phyloP scores from a whole-genome alignment of 53 echinoderm and acorn worm species.

The Patiria pectinifera region DNA sequence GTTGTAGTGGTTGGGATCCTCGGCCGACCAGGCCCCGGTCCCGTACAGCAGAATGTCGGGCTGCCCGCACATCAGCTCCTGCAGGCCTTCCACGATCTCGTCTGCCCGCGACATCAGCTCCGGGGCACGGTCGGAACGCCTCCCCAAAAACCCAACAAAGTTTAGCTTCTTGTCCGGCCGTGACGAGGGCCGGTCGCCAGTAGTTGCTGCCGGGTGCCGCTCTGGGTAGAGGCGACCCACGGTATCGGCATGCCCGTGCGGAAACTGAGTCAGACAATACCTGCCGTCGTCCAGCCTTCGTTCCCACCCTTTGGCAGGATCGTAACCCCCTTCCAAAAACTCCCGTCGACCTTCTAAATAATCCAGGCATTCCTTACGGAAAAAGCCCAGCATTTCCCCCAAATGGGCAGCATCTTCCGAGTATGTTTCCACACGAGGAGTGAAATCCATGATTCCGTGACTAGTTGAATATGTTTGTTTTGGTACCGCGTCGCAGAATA shows the following conservation, averaged over 20 bases:
- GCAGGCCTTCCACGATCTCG: constrained; percentile 16
- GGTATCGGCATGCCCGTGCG: constrained; percentile 30
- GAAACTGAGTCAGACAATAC: constrained; percentile 54
- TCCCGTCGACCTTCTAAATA: constrained; percentile 15
- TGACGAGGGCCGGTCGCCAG: background rate
- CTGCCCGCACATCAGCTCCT: constrained; percentile 30
- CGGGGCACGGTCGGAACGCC: constrained; percentile 2
- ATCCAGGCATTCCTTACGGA: constrained; percentile 28
- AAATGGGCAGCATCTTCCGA: constrained; percentile 41
- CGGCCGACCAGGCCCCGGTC: constrained; percentile 25
- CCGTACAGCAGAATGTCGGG: constrained; percentile 51
- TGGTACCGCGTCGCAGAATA: no score
- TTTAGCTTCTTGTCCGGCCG: background rate
- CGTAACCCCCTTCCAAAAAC: background rate
- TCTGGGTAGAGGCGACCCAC: background rate
- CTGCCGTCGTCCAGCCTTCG: constrained; percentile 26
- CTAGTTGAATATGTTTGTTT: no score
- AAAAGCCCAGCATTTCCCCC: constrained; percentile 52
- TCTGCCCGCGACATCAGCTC: background rate
- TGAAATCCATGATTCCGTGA: constrained; percentile 7
- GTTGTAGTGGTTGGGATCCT: constrained; percentile 49
- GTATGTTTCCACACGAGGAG: constrained; percentile 11
- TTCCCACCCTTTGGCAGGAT: constrained; percentile 27
- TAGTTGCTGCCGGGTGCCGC: background rate
- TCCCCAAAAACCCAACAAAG: constrained; percentile 42